Percentiles rank a stretch among this genome's conserved stretches.
Evolutionary conservation across 2,113 vertebrate genomes (phyloP).

Genomic region (Haplochromis vanheusdeni): DNA sequence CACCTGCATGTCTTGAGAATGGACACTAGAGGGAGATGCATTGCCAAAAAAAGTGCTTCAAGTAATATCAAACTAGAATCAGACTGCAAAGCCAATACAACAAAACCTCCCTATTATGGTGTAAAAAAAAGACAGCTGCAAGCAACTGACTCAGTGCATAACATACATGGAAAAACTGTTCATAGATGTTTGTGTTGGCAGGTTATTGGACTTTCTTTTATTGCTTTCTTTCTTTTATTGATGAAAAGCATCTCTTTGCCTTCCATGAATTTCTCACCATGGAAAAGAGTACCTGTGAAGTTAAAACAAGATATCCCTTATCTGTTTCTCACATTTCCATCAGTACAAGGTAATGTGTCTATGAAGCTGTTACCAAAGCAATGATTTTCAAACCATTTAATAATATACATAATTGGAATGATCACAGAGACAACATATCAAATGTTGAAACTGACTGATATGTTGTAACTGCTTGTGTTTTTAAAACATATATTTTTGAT

Average conservation of each 20-base stretch:
- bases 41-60: not conserved
- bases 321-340: not conserved
- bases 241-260: not conserved
- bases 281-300: not conserved
- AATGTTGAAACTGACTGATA: not conserved
- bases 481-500: not conserved
- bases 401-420: not conserved
- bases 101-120: not conserved
- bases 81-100: not conserved
- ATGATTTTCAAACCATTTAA: not conserved
- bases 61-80: not conserved
- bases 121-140: not conserved
- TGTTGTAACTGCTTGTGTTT: not conserved
- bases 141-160: not conserved
- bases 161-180: not conserved
- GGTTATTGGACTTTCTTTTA: not conserved
- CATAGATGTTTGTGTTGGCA: not conserved
- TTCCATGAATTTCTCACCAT: not conserved
- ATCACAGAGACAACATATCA: not conserved
- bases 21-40: conserved; percentile 61
- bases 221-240: not conserved
- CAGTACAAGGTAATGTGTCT: not conserved
- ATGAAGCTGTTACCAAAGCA: not conserved
- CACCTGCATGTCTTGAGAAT: conserved; percentile 2
- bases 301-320: not conserved